A percentile compares a stretch with the other conserved stretches of the same genome.
Conservation (phyloP, 92 coral and sea anemone genomes). For the Epizoanthus illoricatus region DNA sequence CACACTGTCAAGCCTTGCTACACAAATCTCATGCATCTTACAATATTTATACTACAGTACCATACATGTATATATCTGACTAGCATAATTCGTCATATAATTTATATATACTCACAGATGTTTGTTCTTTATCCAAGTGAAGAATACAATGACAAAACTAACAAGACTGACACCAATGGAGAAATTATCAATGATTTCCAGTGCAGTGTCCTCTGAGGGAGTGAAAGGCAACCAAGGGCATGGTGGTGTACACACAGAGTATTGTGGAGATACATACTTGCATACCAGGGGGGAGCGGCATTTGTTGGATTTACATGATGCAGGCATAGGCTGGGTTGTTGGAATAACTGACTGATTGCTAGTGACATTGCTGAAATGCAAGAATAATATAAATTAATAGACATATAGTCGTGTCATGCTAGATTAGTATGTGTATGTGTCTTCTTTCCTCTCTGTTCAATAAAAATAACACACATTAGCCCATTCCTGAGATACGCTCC, state of each 20-base stretch:
- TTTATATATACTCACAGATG: constrained; percentile 67
- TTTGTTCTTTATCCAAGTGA: constrained; percentile 79
- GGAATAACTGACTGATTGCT: neutral
- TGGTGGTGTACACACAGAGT: constrained; percentile 43
- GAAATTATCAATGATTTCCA: constrained; percentile 60
- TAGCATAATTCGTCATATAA: neutral
- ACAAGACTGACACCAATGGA: constrained; percentile 62
- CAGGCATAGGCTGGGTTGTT: neutral
- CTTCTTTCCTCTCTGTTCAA: too few species aligned
- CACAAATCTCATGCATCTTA: neutral
- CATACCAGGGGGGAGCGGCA: constrained; percentile 8
- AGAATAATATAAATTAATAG: neutral
- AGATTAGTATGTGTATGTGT: neutral
- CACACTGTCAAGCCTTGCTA: neutral
- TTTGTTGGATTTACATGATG: neutral
- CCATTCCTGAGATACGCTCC: too few species aligned
- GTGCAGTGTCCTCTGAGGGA: constrained; percentile 46
- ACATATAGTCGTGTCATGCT: neutral
- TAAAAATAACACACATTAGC: too few species aligned
- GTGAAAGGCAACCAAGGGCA: constrained; percentile 60
- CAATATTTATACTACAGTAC: neutral
- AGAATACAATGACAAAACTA: constrained; percentile 62
- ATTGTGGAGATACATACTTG: neutral
- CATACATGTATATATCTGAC: neutral
- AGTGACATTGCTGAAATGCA: neutral